A percentile compares a stretch with the other conserved stretches of the same genome.
These are phyloP conservation scores for Salarias fasciatus DNA, from an alignment of 2,797 vertebrate genomes.

Conservation along the genomic window DNA sequence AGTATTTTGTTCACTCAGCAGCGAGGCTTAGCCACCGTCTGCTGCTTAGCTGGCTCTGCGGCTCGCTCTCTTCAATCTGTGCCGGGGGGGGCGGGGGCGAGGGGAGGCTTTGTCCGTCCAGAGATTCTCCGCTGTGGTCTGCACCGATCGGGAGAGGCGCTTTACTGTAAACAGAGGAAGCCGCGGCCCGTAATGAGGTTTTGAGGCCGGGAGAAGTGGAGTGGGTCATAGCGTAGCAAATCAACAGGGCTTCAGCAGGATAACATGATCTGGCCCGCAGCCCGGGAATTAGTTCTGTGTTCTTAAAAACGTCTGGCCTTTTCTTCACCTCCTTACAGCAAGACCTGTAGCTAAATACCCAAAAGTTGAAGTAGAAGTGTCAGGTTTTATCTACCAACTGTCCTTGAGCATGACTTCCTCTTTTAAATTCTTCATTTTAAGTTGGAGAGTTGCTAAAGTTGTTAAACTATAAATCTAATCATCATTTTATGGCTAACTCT, in stretches of 20 bases:
- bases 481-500: conserved; percentile 45
- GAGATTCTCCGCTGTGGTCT: conserved; percentile 46
- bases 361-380: not conserved
- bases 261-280: conserved; percentile 14
- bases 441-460: conserved; percentile 17
- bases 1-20: conserved; percentile 61
- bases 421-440: not conserved
- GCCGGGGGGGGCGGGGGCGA: too few species aligned
- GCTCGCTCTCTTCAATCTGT: conserved; percentile 47
- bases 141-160: conserved; percentile 44
- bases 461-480: conserved; percentile 36
- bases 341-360: conserved; percentile 1
- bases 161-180: conserved; percentile 49
- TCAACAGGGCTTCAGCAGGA: conserved; percentile 25
- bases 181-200: conserved; percentile 55
- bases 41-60: conserved; percentile 41
- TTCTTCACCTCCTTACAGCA: too few species aligned
- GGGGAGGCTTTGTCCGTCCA: conserved; percentile 52
- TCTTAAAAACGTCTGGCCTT: too few species aligned
- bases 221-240: conserved; percentile 57
- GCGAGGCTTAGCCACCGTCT: conserved; percentile 56
- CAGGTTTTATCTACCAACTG: conserved; percentile 6
- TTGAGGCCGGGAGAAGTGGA: conserved; percentile 54
- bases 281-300: conserved; percentile 26
- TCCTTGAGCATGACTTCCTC: conserved; percentile 6